These are phyloP conservation scores for Meloidogyne exigua DNA, from an alignment of 1,140 invertebrate genomes.

Conservation along the genomic window DNA sequence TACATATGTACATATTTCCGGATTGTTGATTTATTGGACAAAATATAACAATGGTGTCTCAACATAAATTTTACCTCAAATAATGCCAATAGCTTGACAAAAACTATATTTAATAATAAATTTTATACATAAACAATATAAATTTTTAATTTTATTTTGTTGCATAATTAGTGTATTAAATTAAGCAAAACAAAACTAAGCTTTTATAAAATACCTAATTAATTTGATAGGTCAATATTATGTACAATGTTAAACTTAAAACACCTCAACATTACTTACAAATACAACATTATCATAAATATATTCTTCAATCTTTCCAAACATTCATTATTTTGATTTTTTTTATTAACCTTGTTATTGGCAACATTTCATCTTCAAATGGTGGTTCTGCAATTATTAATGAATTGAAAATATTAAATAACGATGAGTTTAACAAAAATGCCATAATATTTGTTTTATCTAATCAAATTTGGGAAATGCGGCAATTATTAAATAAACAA, in stretches of 20 bases:
- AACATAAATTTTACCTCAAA: background rate
- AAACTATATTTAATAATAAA: no score
- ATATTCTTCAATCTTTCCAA: background rate
- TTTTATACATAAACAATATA: no score
- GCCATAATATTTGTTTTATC: background rate
- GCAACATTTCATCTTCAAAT: background rate
- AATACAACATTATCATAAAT: background rate
- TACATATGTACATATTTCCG: background rate
- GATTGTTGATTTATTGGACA: background rate
- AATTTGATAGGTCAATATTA: no score
- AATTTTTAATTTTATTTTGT: no score
- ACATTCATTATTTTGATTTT: background rate
- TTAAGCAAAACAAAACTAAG: no score
- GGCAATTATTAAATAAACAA: background rate
- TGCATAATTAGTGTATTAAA: no score
- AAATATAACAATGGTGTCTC: background rate
- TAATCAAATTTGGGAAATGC: background rate
- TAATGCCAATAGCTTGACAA: no score
- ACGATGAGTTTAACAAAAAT: background rate
- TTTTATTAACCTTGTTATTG: background rate
- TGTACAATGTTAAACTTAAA: background rate
- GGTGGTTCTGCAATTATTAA: background rate
- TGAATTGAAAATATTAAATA: background rate
- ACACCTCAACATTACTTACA: background rate
- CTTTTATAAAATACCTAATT: no score